Conservation (phyloP, 2,888 invertebrate genomes). For the Ornithoptera priamus region DNA sequence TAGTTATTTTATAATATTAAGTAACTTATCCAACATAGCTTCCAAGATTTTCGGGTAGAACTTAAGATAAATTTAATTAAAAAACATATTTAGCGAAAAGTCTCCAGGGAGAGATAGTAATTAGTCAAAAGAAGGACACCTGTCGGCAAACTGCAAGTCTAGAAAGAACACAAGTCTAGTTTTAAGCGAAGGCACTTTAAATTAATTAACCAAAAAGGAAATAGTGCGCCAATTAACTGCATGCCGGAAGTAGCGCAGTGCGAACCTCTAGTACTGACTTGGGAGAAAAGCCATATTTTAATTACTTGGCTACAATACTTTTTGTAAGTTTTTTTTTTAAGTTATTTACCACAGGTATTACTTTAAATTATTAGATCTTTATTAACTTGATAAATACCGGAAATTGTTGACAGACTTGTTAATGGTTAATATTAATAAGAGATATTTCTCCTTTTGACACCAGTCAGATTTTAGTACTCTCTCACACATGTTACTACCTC, state of each 20-base stretch:
- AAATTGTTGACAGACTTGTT: too few species aligned
- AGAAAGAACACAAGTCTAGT: slow-evolving; percentile 24
- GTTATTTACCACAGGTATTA: background rate
- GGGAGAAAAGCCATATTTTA: slow-evolving; percentile 29
- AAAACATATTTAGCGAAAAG: slow-evolving; percentile 1
- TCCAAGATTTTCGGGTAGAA: background rate
- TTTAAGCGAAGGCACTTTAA: slow-evolving; percentile 38
- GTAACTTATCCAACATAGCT: background rate
- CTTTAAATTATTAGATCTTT: too few species aligned
- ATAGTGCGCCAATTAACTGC: slow-evolving; percentile 45
- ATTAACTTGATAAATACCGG: too few species aligned
- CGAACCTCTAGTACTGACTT: slow-evolving; percentile 7
- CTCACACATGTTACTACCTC: too few species aligned
- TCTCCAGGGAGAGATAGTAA: slow-evolving; percentile 17
- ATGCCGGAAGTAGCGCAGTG: slow-evolving; percentile 25
- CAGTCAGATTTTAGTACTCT: too few species aligned
- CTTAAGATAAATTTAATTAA: slow-evolving; percentile 10
- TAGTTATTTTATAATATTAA: background rate
- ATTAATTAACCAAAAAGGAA: slow-evolving; percentile 44
- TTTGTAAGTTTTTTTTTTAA: background rate
- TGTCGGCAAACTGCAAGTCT: slow-evolving; percentile 25
- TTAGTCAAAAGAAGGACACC: slow-evolving; percentile 23
- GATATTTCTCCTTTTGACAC: too few species aligned
- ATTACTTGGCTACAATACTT: slow-evolving; percentile 7
- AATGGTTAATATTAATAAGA: too few species aligned